Evolutionary conservation across 2,888 invertebrate species (phyloP).

Genomic region (Diabrotica balteata): DNA sequence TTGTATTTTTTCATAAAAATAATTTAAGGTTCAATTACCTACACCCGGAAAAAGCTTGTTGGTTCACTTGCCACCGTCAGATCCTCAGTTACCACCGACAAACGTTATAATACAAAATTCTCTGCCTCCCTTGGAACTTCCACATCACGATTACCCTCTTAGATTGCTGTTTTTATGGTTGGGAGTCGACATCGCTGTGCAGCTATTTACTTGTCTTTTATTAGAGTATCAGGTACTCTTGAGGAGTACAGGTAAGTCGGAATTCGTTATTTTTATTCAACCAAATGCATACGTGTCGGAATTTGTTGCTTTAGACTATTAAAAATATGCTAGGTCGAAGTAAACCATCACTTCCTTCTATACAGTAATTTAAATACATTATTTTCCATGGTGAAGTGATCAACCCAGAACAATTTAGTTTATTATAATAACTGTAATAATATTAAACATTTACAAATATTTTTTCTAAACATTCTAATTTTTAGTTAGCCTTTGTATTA

Average conservation of each 20-base stretch:
- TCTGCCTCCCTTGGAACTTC: conserved; percentile 81
- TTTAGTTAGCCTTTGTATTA: background rate
- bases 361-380: too few species aligned
- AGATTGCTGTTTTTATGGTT: conserved; percentile 87
- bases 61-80: conserved; percentile 74
- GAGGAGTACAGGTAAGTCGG: conserved; percentile 78
- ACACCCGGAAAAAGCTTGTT: conserved; percentile 86
- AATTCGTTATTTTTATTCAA: too few species aligned
- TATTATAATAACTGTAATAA: too few species aligned
- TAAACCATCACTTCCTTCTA: too few species aligned
- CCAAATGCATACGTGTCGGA: too few species aligned
- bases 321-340: too few species aligned
- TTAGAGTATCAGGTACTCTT: conserved; percentile 96
- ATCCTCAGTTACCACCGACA: conserved; percentile 72
- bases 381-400: too few species aligned
- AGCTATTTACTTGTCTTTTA: conserved; percentile 92
- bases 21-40: conserved; percentile 68
- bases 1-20: background rate
- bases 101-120: conserved; percentile 80
- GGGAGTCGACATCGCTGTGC: conserved; percentile 90
- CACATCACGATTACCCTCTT: conserved; percentile 92
- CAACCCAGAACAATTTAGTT: too few species aligned
- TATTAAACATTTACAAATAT: too few species aligned
- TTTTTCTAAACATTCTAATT: too few species aligned
- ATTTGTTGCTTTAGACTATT: too few species aligned